A percentile compares a stretch with the other conserved stretches of the same genome.
Conservation (phyloP, 2,113 vertebrate species). For the Leptobrachium leishanense region DNA sequence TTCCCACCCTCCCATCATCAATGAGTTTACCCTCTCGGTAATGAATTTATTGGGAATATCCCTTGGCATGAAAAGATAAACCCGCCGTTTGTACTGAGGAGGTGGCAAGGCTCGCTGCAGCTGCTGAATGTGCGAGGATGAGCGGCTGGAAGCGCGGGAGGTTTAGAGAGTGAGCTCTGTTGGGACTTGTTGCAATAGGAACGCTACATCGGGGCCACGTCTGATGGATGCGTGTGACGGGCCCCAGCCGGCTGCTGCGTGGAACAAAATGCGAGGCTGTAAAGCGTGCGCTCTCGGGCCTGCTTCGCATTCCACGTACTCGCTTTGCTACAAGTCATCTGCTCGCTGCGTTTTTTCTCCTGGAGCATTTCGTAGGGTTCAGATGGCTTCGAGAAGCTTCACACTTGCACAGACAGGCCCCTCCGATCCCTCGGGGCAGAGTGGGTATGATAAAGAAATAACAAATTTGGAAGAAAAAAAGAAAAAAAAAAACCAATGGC, state of each 20-base stretch:
- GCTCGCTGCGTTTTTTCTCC: constrained; percentile 20
- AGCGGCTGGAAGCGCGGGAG: constrained; percentile 1
- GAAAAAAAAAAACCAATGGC: not conserved
- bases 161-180: constrained; percentile 22
- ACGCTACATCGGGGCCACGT: constrained; percentile 20
- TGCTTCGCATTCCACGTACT: constrained; percentile 34
- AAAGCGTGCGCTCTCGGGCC: constrained; percentile 20
- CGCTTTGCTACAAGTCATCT: constrained; percentile 34
- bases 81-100: not conserved
- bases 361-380: constrained; percentile 10
- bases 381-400: constrained; percentile 35
- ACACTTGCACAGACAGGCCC: constrained; percentile 43
- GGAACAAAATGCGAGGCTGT: not conserved
- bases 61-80: not conserved
- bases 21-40: too few species aligned
- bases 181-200: constrained; percentile 26
- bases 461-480: constrained; percentile 3
- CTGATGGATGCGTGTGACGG: constrained; percentile 31
- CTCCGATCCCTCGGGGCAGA: constrained; percentile 20
- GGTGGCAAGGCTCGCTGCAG: constrained; percentile 2
- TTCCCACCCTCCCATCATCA: too few species aligned
- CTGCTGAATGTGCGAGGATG: constrained; percentile 28
- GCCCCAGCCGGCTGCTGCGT: constrained; percentile 36
- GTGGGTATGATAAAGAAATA: constrained; percentile 41
- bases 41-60: not conserved